Evolutionary conservation across 2,888 invertebrate genomes (phyloP), one percentile per base, ranked within the genome.

Genomic region (Hoplodrina blanda): DNA sequence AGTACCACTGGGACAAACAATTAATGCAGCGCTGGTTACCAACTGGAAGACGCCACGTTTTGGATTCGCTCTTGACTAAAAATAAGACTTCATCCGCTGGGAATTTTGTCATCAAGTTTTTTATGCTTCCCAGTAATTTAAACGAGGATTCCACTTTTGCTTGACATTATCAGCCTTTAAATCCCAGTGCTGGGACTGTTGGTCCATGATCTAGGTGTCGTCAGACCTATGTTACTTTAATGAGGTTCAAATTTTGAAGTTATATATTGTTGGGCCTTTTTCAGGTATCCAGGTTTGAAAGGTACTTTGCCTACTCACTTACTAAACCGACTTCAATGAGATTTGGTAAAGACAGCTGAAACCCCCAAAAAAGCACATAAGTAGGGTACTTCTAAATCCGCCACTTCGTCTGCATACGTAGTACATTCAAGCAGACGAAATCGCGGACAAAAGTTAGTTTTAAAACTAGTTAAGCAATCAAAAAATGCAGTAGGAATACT

Each of bases 11-110:
- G 56, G 78, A 63, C 19, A 54, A 63, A 68, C 66, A 81, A 78
- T 78, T 80, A 81, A 81, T 67, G 52, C 63, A 49, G 56, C 20
- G 37, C 52, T 69, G 41, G 68, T 79, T 65, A 66, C 53, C 25
- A 65, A 62, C 55, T 71, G 77, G 76, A 65, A 56, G 41, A 65
- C 62, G 19, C 46, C 50, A 37, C 30, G 53, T 33, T 44, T 37
- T 13, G 62, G 30, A 60, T 60, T 55, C 55, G 56, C 53, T 44
- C 37, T 54, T 68, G 30, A 56, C 19, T 62, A 66, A 60, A 63
- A 67, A 67, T 5, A 52, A 66, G 17, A 20, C 20, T 56, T 15
- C 8, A 6, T 41, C 61, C 30, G 17, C 2, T 7, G 41, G 44
- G 62, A 33, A 41, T 19, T n/a, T 17, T 15, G 44, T 41, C 25